Percentiles rank a stretch among this genome's conserved stretches.
These are phyloP conservation scores for Paedocypris sp. DNA, from an alignment of 2,113 vertebrate genomes.

Conservation along the genomic window DNA sequence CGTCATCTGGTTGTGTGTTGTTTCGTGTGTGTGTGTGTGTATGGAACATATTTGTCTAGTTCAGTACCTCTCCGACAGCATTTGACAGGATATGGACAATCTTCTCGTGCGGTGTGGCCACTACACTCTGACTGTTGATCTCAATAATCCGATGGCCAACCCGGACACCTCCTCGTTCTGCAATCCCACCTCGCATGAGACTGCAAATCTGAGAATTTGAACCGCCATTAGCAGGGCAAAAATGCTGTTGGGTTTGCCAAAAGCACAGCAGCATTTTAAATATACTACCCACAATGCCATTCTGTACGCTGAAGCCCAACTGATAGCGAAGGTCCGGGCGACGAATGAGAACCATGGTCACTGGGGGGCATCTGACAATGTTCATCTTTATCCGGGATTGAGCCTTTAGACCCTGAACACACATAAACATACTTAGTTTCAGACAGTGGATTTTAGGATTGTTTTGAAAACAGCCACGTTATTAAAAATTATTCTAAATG, in stretches of 20 bases:
- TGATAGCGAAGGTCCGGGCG: constrained; percentile 92
- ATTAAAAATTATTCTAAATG: no score
- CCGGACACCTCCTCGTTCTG: constrained; percentile 86
- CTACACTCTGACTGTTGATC: constrained; percentile 92
- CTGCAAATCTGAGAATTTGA: constrained; percentile 86
- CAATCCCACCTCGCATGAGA: constrained; percentile 94
- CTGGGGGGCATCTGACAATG: constrained; percentile 89
- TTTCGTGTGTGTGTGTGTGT: no score
- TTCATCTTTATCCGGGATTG: constrained; percentile 92
- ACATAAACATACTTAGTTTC: no score
- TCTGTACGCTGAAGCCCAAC: constrained; percentile 95
- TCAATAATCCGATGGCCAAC: constrained; percentile 97
- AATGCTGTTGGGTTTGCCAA: no score
- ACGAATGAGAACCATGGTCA: constrained; percentile 91
- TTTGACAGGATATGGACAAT: constrained; percentile 95
- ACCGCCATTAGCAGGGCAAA: no score
- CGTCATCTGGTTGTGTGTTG: no score
- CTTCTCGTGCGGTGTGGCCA: constrained; percentile 94
- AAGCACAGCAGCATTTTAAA: no score
- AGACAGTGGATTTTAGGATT: no score
- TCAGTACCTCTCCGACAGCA: constrained; percentile 94
- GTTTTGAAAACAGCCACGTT: no score
- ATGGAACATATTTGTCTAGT: no score
- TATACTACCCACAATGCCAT: constrained; percentile 81
- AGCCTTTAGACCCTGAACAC: constrained; percentile 82